Evolutionary conservation across 2,113 vertebrate species (phyloP), one percentile per base, ranked within the genome.

Genomic region (Cichladusa arquata): DNA sequence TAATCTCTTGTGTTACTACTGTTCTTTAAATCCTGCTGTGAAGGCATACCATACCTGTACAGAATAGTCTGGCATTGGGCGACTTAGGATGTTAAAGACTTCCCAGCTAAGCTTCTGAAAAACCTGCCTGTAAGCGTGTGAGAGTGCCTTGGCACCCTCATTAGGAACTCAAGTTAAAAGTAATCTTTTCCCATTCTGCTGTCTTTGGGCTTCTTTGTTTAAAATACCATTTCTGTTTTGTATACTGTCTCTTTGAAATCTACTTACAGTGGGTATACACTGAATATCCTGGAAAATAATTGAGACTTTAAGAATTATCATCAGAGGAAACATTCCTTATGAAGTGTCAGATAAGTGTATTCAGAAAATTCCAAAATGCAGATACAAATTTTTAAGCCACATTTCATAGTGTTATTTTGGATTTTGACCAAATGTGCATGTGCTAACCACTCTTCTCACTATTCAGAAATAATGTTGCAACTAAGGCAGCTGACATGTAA

Each of bases 231-330:
- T 86, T 34, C 73, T 86, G 36, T 40, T 67, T 70, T 84, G 11
- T 93, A 6, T 91, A 47, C 19, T 28, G 26, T 74, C 50, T 79
- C 24, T 70, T 54, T 93, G 38, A 81, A 70, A 71, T 83, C 71
- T 92, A 8, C 38, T 88, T 74, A 74, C 16, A 81, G 38, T 62
- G 54, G 9, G 3, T 90, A 51, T 69, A 57, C 29, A 65, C 45
- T 92, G 58, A 83, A 73, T 94, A 58, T 83, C 64, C 38, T 76
- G 62, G 58, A 69, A 72, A 92, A 33, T 92, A 93, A 60, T 81
- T 71, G 56, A 57, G 28, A 78, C 14, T 8, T 82, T 92, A 80
- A 61, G 44, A 58, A 78, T 62, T 93, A 19, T 14, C 44, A 42
- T 70, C 60, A 91, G 72, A 81, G 44, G 69, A 93, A 67, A 53